Evolutionary conservation across 2,888 invertebrate species (phyloP).

Genomic region (Monochamus alternatus): DNA sequence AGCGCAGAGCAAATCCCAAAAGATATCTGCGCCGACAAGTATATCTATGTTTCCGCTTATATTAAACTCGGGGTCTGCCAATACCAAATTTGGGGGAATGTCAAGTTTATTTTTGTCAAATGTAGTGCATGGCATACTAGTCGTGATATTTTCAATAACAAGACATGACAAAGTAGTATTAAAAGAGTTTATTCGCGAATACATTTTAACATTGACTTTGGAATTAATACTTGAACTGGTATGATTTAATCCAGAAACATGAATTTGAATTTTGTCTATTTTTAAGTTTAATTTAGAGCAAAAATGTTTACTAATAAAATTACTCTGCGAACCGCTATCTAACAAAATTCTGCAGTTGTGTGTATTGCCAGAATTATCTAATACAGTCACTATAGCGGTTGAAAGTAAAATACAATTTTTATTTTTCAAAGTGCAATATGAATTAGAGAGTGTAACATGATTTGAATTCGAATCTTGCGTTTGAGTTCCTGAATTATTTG

Average conservation of each 20-base stretch:
- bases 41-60: no score
- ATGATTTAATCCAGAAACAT: background rate
- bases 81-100: no score
- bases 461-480: background rate
- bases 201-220: no score
- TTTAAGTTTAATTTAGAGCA: constrained; percentile 21
- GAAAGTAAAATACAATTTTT: constrained; percentile 21
- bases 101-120: no score
- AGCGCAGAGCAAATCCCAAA: no score
- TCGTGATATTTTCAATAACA: no score
- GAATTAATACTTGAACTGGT: no score
- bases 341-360: constrained; percentile 7
- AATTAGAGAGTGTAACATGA: background rate
- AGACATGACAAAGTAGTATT: no score
- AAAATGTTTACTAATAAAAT: constrained; percentile 11
- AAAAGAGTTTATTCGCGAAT: no score
- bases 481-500: background rate
- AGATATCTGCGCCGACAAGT: no score
- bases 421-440: background rate
- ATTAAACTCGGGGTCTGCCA: no score
- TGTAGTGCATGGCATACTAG: no score
- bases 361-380: background rate
- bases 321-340: constrained; percentile 19
- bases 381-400: constrained; percentile 6
- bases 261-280: background rate